Conservation (phyloP, 2,113 vertebrate species). For the Chionis minor region DNA sequence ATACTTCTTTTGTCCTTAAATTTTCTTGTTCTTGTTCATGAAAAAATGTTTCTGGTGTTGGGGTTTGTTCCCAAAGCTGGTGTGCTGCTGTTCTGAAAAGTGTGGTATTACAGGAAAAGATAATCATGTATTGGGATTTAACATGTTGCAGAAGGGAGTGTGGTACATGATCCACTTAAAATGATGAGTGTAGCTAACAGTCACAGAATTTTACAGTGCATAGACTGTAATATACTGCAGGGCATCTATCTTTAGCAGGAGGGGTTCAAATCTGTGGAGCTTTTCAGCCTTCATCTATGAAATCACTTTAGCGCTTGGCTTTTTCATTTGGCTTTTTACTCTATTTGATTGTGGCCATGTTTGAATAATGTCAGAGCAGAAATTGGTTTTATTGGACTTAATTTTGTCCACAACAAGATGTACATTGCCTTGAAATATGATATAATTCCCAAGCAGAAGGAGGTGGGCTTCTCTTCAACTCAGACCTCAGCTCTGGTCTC, state of each 20-base stretch:
- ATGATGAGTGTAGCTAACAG: not conserved
- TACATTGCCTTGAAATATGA: not conserved
- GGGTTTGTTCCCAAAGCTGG: not conserved
- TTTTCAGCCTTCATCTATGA: not conserved
- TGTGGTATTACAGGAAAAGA: not conserved
- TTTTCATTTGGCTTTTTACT: conserved; percentile 42
- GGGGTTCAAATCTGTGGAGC: not conserved
- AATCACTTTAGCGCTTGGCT: not conserved
- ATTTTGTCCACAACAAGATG: conserved; percentile 40
- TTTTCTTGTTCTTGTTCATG: too few species aligned
- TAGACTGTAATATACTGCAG: not conserved
- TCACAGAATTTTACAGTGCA: not conserved
- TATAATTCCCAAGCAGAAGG: not conserved
- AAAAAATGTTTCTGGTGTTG: not conserved
- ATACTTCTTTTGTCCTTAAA: not conserved
- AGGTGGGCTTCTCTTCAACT: conserved; percentile 1
- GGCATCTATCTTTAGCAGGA: not conserved
- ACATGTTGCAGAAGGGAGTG: not conserved
- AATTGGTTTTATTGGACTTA: conserved; percentile 41
- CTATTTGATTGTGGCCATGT: conserved; percentile 21
- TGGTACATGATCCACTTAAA: conserved; percentile 17
- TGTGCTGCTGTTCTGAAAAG: not conserved
- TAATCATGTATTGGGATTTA: not conserved
- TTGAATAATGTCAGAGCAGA: conserved; percentile 35
- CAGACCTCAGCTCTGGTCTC: not conserved